phyloP scores from a whole-genome alignment of 1,140 invertebrate species.

The Tribolium castaneum region DNA sequence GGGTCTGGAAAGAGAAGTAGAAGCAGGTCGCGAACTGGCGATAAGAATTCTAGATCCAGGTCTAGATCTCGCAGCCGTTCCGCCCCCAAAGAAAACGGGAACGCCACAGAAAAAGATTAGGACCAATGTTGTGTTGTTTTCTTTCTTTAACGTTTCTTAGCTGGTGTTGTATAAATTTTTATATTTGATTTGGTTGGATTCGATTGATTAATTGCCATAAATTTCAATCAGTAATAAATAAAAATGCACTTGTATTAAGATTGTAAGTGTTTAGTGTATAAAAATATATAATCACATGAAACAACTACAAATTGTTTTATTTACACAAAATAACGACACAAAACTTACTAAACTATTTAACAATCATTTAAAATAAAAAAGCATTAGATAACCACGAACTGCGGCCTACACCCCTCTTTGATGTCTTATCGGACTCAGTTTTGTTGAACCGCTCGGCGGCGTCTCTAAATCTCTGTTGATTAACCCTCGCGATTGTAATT shows the following conservation, averaged over 20 bases:
- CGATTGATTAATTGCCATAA: background rate
- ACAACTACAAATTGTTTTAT: background rate
- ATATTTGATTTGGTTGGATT: conserved; percentile 3
- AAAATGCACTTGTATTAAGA: conserved; percentile 26
- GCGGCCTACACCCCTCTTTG: background rate
- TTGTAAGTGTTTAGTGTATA: conserved; percentile 18
- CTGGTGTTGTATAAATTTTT: conserved; percentile 2
- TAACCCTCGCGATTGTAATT: conserved; percentile 51
- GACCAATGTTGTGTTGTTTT: conserved; percentile 17
- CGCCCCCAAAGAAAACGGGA: conserved; percentile 53
- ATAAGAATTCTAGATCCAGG: conserved; percentile 57
- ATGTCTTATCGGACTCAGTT: conserved; percentile 47
- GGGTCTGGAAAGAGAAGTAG: conserved; percentile 57
- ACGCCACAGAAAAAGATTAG: conserved; percentile 38
- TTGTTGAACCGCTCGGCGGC: conserved; percentile 52
- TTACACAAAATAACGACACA: conserved; percentile 6
- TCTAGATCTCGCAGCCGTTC: conserved; percentile 55
- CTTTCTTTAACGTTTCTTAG: conserved; percentile 11
- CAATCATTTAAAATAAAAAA: conserved; percentile 9
- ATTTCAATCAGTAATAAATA: background rate
- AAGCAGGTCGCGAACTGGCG: conserved; percentile 57
- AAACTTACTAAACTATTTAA: conserved; percentile 23
- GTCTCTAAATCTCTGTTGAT: conserved; percentile 58
- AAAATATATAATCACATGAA: conserved; percentile 21
- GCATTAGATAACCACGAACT: background rate